Percentiles rank a stretch among this genome's conserved stretches.
phyloP scores from a whole-genome alignment of 2,797 vertebrate genomes.

The Botia kubotai region DNA sequence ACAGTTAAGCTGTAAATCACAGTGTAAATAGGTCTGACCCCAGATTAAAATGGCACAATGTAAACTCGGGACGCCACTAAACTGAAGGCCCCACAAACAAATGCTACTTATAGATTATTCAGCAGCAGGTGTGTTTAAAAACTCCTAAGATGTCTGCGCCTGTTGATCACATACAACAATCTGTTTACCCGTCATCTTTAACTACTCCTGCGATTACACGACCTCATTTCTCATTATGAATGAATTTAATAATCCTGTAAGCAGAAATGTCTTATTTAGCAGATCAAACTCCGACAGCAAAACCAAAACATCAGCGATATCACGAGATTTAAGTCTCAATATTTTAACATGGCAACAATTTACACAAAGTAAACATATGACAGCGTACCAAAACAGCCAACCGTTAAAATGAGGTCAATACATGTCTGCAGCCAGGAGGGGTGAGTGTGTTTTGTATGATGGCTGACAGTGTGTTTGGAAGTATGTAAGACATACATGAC shows the following conservation, averaged over 20 bases:
- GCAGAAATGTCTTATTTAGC: neutral
- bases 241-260: slow-evolving; percentile 9
- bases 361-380: neutral
- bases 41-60: slow-evolving; percentile 1
- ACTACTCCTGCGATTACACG: slow-evolving; percentile 4
- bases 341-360: neutral
- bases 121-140: slow-evolving; percentile 9
- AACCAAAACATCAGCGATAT: slow-evolving; percentile 3
- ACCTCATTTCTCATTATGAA: neutral
- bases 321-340: neutral
- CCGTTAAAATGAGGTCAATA: neutral
- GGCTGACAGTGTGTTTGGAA: neutral
- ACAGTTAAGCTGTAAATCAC: neutral
- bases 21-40: slow-evolving; percentile 19
- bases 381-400: neutral
- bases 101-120: neutral
- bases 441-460: neutral
- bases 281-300: neutral
- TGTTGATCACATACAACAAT: neutral
- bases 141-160: neutral
- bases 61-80: neutral
- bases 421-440: neutral
- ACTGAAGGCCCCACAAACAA: neutral
- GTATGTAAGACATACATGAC: slow-evolving; percentile 6
- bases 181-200: neutral